A percentile compares a stretch with the other conserved stretches of the same genome.
These are phyloP conservation scores for Psittacara wagleri DNA, from an alignment of 2,113 vertebrate genomes.

Conservation along the genomic window DNA sequence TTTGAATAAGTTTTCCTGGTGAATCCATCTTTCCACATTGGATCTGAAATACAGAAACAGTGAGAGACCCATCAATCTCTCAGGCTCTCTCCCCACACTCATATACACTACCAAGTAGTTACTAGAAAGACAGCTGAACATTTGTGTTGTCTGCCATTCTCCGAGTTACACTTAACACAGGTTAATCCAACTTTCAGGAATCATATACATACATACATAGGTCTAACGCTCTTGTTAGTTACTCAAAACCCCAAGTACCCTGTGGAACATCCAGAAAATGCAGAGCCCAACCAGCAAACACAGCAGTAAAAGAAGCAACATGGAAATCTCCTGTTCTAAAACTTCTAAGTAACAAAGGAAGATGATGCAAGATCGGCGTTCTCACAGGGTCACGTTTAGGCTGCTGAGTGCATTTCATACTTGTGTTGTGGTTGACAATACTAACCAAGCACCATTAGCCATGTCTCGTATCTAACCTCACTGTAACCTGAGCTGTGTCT, in stretches of 20 bases:
- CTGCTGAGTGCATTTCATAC: background rate
- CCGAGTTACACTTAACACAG: background rate
- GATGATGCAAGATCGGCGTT: background rate
- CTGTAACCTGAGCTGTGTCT: background rate
- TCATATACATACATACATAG: background rate
- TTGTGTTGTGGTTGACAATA: background rate
- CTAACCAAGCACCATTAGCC: background rate
- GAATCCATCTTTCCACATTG: conserved; percentile 63
- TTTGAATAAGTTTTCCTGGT: conserved; percentile 3
- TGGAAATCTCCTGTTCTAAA: background rate
- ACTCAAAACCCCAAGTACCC: background rate
- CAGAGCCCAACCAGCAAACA: background rate
- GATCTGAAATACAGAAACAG: conserved; percentile 71
- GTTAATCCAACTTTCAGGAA: background rate
- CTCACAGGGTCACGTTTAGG: background rate
- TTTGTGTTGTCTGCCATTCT: background rate
- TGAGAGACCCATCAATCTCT: background rate
- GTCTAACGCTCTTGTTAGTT: background rate
- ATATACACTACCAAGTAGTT: background rate
- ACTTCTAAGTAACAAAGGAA: background rate
- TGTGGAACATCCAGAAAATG: background rate
- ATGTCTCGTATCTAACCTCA: background rate
- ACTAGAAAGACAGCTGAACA: background rate
- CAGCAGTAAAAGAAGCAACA: background rate
- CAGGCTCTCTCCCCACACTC: background rate